Evolutionary conservation across 1,140 invertebrate genomes (phyloP).

Genomic region (Brachystomella parvula): DNA sequence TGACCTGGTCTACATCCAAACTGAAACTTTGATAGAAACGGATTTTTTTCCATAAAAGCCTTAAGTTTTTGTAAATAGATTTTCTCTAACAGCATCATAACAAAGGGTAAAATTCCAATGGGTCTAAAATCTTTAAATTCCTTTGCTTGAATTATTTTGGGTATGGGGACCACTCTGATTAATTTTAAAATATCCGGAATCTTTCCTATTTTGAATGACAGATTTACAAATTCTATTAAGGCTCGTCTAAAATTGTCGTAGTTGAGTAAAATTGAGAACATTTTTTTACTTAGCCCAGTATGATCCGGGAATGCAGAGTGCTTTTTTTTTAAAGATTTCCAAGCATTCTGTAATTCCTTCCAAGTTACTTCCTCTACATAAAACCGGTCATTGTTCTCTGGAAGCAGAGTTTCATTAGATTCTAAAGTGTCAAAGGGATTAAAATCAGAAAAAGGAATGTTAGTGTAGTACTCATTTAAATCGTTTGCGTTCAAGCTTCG

Average conservation of each 20-base stretch:
- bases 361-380: not conserved
- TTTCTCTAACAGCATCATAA: not conserved
- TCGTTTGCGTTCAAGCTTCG: not conserved
- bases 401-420: not conserved
- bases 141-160: not conserved
- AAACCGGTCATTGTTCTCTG: not conserved
- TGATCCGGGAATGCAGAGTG: not conserved
- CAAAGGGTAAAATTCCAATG: constrained; percentile 5
- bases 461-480: not conserved
- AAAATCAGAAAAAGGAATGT: constrained; percentile 1
- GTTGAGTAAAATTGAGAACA: not conserved
- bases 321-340: constrained; percentile 1
- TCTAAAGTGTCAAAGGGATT: not conserved
- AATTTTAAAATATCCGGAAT: not conserved
- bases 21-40: not conserved
- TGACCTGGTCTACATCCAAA: constrained; percentile 16
- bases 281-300: not conserved
- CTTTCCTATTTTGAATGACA: not conserved
- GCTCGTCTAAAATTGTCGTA: not conserved
- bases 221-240: not conserved
- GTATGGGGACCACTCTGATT: not conserved
- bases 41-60: not conserved
- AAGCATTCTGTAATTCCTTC: not conserved
- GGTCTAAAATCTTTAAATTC: not conserved
- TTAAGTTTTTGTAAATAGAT: not conserved